Evolutionary conservation across 1,140 invertebrate species (phyloP).

Genomic region (Drosophila nikananu): DNA sequence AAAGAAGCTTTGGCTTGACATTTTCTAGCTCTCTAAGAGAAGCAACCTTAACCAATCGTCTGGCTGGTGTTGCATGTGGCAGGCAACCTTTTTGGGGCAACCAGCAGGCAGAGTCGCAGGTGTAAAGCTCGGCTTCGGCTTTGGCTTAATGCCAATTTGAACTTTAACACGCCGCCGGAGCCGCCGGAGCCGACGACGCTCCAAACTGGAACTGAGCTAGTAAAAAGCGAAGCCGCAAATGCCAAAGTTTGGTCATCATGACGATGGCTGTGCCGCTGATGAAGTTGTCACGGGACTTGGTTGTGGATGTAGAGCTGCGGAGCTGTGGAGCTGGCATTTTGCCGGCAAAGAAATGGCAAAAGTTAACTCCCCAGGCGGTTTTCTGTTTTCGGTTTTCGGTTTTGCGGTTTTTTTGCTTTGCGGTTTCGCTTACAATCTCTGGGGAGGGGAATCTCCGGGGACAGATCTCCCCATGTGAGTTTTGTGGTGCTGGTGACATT

Average conservation of each 20-base stretch:
- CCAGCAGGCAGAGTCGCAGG: slow-evolving; percentile 29
- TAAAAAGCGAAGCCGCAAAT: slow-evolving; percentile 53
- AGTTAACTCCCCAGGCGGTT: slow-evolving; percentile 57
- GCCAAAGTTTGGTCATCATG: slow-evolving; percentile 60
- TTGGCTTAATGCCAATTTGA: slow-evolving; percentile 64
- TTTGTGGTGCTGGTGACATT: slow-evolving; percentile 37
- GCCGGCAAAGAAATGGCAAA: slow-evolving; percentile 81
- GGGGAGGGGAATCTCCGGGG: slow-evolving; percentile 6
- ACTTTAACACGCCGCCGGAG: slow-evolving; percentile 66
- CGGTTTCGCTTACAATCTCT: background rate
- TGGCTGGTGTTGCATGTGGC: slow-evolving; percentile 6
- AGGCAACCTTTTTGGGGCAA: slow-evolving; percentile 33
- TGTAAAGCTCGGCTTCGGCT: slow-evolving; percentile 13
- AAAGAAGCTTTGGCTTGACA: background rate
- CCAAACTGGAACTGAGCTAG: slow-evolving; percentile 43
- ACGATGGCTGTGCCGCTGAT: slow-evolving; percentile 24
- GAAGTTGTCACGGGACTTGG: slow-evolving; percentile 44
- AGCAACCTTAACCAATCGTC: background rate
- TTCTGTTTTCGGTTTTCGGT: background rate
- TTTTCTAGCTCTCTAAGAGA: background rate
- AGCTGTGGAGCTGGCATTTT: slow-evolving; percentile 57
- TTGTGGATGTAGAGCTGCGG: background rate
- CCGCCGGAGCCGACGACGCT: background rate
- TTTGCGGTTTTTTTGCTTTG: background rate
- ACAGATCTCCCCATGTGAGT: background rate